A percentile compares a stretch with the other conserved stretches of the same genome.
Conservation (phyloP, 2,113 vertebrate species). For the Parotia lawesii region DNA sequence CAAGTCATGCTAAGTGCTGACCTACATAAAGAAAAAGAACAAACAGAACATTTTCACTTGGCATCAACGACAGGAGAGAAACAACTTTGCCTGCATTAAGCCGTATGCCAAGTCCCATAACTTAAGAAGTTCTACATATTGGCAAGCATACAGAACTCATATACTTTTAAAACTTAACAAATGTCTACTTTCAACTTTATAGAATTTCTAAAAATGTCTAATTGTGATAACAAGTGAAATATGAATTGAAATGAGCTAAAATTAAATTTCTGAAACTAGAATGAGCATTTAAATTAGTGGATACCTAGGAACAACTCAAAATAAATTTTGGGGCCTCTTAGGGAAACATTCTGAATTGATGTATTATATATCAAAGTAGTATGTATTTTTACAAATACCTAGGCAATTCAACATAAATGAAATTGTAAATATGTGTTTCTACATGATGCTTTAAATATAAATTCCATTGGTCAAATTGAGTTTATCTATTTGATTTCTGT, state of each 20-base stretch:
- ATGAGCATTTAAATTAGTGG: not conserved
- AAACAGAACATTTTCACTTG: not conserved
- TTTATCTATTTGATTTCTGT: not conserved
- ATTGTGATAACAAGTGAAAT: not conserved
- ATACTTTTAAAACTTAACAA: not conserved
- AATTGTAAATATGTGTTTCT: not conserved
- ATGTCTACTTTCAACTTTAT: not conserved
- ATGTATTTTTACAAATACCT: not conserved
- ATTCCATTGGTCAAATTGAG: not conserved
- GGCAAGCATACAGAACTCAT: not conserved
- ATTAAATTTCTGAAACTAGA: not conserved
- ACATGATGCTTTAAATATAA: not conserved
- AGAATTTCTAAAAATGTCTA: not conserved
- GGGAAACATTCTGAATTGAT: not conserved
- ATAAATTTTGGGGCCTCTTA: not conserved
- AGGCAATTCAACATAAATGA: not conserved
- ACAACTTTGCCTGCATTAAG: not conserved
- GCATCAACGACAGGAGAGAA: not conserved
- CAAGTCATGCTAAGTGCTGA: not conserved
- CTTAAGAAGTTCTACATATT: not conserved
- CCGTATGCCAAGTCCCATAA: not conserved
- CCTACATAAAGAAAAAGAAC: not conserved
- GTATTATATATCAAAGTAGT: not conserved
- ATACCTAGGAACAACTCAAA: not conserved
- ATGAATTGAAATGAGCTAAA: not conserved